Conservation (phyloP, 2,113 vertebrate genomes). For the Gorsachius goisagi region DNA sequence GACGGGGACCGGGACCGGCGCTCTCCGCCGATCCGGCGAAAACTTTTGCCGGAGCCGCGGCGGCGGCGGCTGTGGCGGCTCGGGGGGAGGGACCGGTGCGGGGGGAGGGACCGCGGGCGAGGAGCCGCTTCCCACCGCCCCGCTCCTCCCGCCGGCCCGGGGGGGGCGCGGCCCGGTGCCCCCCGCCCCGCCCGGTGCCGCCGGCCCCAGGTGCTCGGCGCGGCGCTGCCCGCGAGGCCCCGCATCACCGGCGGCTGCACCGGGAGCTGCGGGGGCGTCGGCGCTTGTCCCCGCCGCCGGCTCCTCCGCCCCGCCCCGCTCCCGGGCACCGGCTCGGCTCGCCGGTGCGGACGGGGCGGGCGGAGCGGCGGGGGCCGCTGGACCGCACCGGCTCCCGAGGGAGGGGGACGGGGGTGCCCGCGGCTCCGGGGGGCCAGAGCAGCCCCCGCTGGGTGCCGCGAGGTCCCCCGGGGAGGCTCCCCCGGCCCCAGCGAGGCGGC, state of each 20-base stretch:
- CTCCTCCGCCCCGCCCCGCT: neutral
- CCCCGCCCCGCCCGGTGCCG: neutral
- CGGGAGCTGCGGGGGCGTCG: neutral
- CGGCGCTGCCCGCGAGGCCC: neutral
- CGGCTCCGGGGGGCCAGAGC: neutral
- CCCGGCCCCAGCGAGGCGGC: neutral
- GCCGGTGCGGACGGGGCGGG: no score
- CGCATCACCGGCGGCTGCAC: neutral
- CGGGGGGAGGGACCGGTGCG: neutral
- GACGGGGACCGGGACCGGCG: neutral
- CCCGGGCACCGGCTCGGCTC: neutral
- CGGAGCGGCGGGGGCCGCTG: neutral
- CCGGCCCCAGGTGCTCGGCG: no score
- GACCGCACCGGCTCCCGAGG: neutral
- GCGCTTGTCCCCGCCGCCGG: neutral
- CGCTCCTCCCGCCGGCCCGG: neutral
- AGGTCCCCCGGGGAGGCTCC: neutral
- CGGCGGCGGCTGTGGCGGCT: neutral
- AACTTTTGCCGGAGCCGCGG: constrained; percentile 52
- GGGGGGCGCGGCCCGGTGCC: neutral
- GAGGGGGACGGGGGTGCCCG: neutral
- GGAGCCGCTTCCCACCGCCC: neutral
- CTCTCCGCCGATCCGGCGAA: neutral
- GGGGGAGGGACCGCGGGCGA: neutral
- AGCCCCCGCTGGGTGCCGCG: no score